A percentile compares a stretch with the other conserved stretches of the same genome.
Conservation (phyloP, 2,888 invertebrate species). For the Athalia cordata region DNA sequence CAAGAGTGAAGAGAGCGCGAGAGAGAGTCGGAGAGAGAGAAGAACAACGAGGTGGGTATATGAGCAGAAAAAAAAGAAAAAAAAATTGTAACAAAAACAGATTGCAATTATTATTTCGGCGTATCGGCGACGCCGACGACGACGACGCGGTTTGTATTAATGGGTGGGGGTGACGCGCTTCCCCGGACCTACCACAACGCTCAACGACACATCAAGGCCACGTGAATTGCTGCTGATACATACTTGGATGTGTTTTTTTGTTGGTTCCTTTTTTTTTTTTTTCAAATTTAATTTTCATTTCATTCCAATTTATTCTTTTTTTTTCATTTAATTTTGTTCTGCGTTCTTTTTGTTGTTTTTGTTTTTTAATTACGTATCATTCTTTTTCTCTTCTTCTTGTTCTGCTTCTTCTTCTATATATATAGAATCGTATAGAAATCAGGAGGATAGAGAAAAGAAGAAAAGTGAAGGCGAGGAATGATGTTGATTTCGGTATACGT, state of each 20-base stretch:
- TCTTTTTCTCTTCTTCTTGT: neutral
- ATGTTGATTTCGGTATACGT: too few relatives aligned
- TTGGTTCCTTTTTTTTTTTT: neutral
- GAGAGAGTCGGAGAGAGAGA: too few relatives aligned
- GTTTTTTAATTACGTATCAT: neutral
- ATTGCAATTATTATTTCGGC: too few relatives aligned
- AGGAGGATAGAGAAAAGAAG: neutral
- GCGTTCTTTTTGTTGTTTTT: neutral
- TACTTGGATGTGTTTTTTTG: neutral
- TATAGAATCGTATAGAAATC: neutral
- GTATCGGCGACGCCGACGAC: too few relatives aligned
- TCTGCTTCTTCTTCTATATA: neutral
- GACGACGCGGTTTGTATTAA: too few relatives aligned
- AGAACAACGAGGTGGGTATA: too few relatives aligned
- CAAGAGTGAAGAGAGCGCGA: too few relatives aligned
- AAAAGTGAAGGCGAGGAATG: neutral
- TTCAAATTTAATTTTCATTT: neutral
- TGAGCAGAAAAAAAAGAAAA: too few relatives aligned
- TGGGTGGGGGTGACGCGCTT: neutral
- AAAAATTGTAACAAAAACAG: too few relatives aligned
- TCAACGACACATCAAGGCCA: slow-evolving; percentile 33
- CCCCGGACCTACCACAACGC: slow-evolving; percentile 39
- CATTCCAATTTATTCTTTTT: neutral
- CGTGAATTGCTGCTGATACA: neutral
- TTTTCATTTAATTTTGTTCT: neutral